These are phyloP conservation scores for Saccopteryx bilineata DNA, from an alignment of 2,113 vertebrate species.

Conservation along the genomic window DNA sequence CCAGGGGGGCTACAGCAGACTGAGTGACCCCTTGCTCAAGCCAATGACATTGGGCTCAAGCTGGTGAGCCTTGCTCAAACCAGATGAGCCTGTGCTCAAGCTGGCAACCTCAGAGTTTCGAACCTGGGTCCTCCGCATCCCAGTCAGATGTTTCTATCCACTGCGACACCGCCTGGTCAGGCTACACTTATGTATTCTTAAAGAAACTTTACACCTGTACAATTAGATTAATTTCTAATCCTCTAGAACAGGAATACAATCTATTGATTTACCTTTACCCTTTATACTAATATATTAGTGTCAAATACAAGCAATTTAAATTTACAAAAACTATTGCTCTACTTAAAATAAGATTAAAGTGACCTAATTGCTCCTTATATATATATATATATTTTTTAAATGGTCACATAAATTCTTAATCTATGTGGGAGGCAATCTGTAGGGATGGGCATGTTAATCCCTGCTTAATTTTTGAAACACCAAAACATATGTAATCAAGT, in stretches of 20 bases:
- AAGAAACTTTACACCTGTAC: background rate
- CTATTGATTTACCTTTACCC: slow-evolving; percentile 48
- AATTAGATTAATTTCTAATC: slow-evolving; percentile 26
- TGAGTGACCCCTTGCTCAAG: too few relatives aligned
- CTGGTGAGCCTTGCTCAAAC: too few relatives aligned
- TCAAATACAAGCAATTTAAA: slow-evolving; percentile 57
- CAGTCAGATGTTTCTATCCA: too few relatives aligned
- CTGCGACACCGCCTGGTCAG: too few relatives aligned
- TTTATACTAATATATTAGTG: background rate
- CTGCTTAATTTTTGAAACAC: slow-evolving; percentile 61
- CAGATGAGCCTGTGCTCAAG: too few relatives aligned
- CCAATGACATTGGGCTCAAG: too few relatives aligned
- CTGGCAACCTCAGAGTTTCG: too few relatives aligned
- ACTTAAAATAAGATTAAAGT: slow-evolving; percentile 52
- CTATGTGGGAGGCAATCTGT: slow-evolving; percentile 52
- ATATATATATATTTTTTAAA: slow-evolving; percentile 38
- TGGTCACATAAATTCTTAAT: slow-evolving; percentile 65
- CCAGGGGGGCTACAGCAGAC: too few relatives aligned
- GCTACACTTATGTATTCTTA: slow-evolving; percentile 25
- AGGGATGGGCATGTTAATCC: slow-evolving; percentile 35
- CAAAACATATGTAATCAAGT: background rate
- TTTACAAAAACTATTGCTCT: slow-evolving; percentile 21
- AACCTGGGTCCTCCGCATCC: too few relatives aligned
- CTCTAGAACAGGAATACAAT: background rate
- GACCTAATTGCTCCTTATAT: slow-evolving; percentile 54